Evolutionary conservation across 2,888 invertebrate genomes (phyloP), one percentile per base, ranked within the genome.

Genomic region (Pemphredon lugubris): DNA sequence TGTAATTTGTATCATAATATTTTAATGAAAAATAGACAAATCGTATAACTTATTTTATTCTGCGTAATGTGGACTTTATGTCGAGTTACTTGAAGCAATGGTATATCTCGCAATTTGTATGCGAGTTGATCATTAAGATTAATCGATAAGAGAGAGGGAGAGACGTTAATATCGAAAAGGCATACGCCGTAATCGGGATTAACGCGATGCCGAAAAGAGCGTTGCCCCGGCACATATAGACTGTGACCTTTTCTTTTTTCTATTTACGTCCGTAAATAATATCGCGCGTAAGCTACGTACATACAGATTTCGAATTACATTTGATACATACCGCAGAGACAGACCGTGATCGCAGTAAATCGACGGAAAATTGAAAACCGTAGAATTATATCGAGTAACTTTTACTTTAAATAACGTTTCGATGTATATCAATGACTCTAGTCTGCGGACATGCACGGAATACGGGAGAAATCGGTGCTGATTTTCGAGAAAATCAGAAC

Each of bases 11-110:
- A 86, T 81, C 77, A 86, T 86, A 83, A 84, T 84, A 86, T 84
- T 84, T 85, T 86, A 83, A 75, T 81, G 80, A 82, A 21, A 83
- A 83, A 84, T 83, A 81, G 79, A 82, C 77, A 83, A 84, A 85
- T 81, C 83, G 72, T 86, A 77, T 87, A 87, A 88, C 83, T 87
- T 87, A 86, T 86, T 87, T 87, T 87, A 84, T 86, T 85, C 83
- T 75, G 80, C 77, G 80, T 83, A 84, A 85, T 81, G 85, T 85
- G 83, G 83, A 84, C 82, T 73, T 79, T 82, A 82, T 81, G 77
- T 79, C 75, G 75, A 77, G 75, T 76, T 79, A 77, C 79, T 78
- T 74, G 77, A 74, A 77, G 79, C 69, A 68, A 79, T 75, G 73
- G 75, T 77, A 72, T 75, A 77, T 77, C 75, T 71, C 51, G 67